phyloP scores from a whole-genome alignment of 2,888 invertebrate species.

The Stramonita haemastoma region DNA sequence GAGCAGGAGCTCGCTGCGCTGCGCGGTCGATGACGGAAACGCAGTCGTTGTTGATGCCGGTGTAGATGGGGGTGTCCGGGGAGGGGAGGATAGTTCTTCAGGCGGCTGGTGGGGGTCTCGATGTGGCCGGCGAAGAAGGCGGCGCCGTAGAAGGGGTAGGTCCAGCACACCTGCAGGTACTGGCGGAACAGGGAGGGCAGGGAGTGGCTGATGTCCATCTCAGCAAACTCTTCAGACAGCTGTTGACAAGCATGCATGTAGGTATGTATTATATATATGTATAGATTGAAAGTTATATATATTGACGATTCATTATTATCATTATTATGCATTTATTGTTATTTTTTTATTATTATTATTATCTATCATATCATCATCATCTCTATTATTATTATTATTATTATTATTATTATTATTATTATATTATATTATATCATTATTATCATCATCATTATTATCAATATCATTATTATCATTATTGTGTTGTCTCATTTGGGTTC shows the following conservation, averaged over 20 bases:
- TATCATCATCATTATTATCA: too few relatives aligned
- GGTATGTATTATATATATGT: too few relatives aligned
- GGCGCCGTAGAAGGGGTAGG: conserved; percentile 75
- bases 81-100: conserved; percentile 82
- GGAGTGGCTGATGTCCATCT: conserved; percentile 49
- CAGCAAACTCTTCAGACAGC: conserved; percentile 56
- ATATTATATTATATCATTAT: too few relatives aligned
- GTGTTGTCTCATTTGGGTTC: too few relatives aligned
- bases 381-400: too few relatives aligned
- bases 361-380: too few relatives aligned
- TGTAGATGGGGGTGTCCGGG: conserved; percentile 82
- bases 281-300: too few relatives aligned
- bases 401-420: too few relatives aligned
- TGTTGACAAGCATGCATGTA: not conserved
- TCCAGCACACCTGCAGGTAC: conserved; percentile 89
- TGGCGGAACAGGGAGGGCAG: conserved; percentile 87
- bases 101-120: conserved; percentile 91
- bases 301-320: too few relatives aligned
- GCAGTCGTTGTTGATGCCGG: conserved; percentile 74
- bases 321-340: too few relatives aligned
- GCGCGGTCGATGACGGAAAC: conserved; percentile 68
- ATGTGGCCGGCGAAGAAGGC: conserved; percentile 97
- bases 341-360: too few relatives aligned
- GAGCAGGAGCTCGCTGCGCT: conserved; percentile 67
- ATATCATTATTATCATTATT: too few relatives aligned